Evolutionary conservation across 2,888 invertebrate species (phyloP), one percentile per base, ranked within the genome.

Genomic region (Stenchaetothrips biformis): DNA sequence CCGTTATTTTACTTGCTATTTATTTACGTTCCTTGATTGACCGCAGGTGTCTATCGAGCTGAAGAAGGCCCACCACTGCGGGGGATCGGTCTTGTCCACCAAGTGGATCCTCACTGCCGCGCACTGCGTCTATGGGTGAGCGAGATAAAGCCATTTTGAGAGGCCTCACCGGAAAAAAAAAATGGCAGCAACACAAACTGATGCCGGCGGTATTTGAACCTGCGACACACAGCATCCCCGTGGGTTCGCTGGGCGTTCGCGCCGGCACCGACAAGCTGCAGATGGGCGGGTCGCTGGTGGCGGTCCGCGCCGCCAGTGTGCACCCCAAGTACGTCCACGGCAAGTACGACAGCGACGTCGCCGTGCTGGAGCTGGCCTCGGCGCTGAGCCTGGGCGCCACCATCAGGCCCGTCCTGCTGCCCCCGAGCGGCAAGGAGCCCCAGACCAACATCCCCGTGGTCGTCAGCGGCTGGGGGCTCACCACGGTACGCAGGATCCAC

Each of bases 241-340:
- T 37, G 37, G 4, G 37, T 37, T 37, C 37, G 37, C 37, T 37
- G 37, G 37, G 37, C 37, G 67, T 74, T 9, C 67, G 67, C 9
- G 67, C 67, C 21, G 67, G 67, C 67, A 74, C 67, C 25, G 67
- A 74, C 67, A 21, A 74, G 67, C 67, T 74, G 67, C 67, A 74
- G 67, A 21, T 7, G 9, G 67, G 67, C 67, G 67, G 67, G 21
- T 25, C 67, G 25, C 21, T 74, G 67, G 21, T 21, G 8, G 67
- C 67, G 9, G 67, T 25, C 25, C 21, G 21, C 21, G 21, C 21
- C 25, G 67, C 67, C 67, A 25, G 21, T 25, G 2, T 8, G 8
- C 67, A 74, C 67, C 67, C 67, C 67, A 74, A 74, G 67, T 74
- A 74, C 67, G 21, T 21, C 21, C 9, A n/a, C 67, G 67, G 67